phyloP scores from a whole-genome alignment of 2,888 invertebrate genomes.

The Choristoneura rosaceana region DNA sequence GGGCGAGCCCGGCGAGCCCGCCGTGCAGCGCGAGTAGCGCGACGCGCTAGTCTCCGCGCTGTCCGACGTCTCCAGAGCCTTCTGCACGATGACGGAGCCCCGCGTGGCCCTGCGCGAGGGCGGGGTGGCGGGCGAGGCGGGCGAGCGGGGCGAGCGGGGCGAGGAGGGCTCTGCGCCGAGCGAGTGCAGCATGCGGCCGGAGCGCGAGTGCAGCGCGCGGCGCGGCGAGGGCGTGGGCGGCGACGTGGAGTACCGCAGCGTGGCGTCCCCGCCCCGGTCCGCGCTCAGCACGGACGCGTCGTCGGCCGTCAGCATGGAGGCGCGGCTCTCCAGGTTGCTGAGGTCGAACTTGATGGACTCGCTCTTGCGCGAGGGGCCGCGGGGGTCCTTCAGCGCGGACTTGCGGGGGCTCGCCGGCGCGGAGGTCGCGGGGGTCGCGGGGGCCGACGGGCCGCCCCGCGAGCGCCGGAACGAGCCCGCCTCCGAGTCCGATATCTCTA shows the following conservation, averaged over 20 bases:
- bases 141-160: no score
- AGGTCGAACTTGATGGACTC: conserved; percentile 79
- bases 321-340: conserved; percentile 63
- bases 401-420: conserved; percentile 60
- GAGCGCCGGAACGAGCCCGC: conserved; percentile 45
- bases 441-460: conserved; percentile 46
- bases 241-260: no score
- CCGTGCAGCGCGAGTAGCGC: no score
- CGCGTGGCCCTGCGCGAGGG: no score
- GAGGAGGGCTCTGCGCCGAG: no score
- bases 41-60: no score
- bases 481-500: conserved; percentile 58
- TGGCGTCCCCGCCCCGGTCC: no score
- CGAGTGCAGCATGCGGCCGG: conserved; percentile 45
- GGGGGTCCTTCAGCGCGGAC: conserved; percentile 70
- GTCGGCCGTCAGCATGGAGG: conserved; percentile 44
- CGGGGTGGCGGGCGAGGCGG: no score
- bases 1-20: no score
- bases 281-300: conserved; percentile 33
- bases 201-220: conserved; percentile 54
- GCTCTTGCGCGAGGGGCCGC: conserved; percentile 58
- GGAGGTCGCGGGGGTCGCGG: not conserved
- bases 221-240: not conserved
- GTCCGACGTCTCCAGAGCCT: no score
- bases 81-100: no score